These are phyloP conservation scores for Acrossocheilus fasciatus DNA, from an alignment of 2,797 vertebrate genomes.

Conservation along the genomic window DNA sequence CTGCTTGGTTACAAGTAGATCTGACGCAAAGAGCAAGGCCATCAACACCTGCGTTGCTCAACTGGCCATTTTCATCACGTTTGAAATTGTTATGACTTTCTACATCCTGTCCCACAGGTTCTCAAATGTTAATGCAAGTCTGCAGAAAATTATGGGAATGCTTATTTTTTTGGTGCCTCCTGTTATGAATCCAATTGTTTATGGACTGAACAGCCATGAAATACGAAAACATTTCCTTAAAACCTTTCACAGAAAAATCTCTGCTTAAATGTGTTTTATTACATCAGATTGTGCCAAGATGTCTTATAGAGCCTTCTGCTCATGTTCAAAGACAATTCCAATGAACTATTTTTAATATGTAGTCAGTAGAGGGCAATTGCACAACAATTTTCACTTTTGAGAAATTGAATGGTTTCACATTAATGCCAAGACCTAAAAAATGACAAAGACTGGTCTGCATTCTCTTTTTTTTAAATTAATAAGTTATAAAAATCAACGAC, in stretches of 20 bases:
- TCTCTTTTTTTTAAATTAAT: no score
- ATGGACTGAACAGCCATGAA: conserved; percentile 77
- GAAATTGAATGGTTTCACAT: background rate
- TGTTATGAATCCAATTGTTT: conserved; percentile 78
- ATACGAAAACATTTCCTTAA: conserved; percentile 70
- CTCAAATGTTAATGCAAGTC: conserved; percentile 68
- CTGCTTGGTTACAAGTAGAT: conserved; percentile 64
- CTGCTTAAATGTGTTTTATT: background rate
- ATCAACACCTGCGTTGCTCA: conserved; percentile 78
- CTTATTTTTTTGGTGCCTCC: conserved; percentile 78
- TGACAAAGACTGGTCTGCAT: no score
- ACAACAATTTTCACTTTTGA: background rate
- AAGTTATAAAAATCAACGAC: background rate
- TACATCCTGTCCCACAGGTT: conserved; percentile 79
- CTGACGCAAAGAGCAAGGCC: conserved; percentile 73
- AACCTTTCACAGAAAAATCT: conserved; percentile 54
- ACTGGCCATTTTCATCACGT: conserved; percentile 74
- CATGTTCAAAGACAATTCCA: background rate
- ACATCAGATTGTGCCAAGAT: background rate
- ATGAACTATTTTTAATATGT: background rate
- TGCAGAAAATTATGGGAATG: conserved; percentile 80
- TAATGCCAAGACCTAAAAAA: background rate
- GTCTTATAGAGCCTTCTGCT: background rate
- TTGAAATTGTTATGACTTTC: conserved; percentile 72
- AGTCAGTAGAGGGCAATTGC: background rate